Conservation (phyloP, 2,113 vertebrate species). For the Rhea americana region DNA sequence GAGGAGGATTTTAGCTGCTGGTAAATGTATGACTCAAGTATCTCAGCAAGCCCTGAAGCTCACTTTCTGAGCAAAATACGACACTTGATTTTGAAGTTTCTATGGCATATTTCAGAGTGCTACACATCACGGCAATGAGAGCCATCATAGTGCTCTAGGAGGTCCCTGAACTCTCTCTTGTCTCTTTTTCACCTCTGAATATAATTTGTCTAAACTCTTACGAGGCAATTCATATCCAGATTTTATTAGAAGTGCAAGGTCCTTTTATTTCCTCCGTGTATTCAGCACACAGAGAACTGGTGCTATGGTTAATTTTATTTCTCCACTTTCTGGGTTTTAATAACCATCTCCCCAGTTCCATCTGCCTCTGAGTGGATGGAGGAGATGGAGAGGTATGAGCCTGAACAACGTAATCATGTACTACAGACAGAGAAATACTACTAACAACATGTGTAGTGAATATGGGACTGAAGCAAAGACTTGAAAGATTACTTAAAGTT, state of each 20-base stretch:
- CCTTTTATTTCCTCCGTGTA: slow-evolving; percentile 47
- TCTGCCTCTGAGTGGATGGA: neutral
- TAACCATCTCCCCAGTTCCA: slow-evolving; percentile 8
- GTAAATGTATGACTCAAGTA: neutral
- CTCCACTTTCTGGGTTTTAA: slow-evolving; percentile 17
- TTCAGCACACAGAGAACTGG: neutral
- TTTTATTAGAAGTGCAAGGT: slow-evolving; percentile 30
- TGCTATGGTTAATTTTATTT: slow-evolving; percentile 31
- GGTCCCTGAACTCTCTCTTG: neutral
- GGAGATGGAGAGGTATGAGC: neutral
- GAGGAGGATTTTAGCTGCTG: neutral
- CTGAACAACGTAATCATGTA: neutral
- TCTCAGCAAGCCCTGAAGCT: neutral
- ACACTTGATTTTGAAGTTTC: neutral
- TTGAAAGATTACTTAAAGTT: neutral
- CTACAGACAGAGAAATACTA: neutral
- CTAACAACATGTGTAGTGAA: neutral
- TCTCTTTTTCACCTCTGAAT: neutral
- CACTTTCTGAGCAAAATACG: neutral
- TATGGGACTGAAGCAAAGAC: neutral
- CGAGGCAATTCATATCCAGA: slow-evolving; percentile 24
- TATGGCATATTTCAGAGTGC: fast-evolving
- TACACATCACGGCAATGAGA: neutral
- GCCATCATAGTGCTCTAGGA: neutral
- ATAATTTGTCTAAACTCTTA: slow-evolving; percentile 22